phyloP scores from a whole-genome alignment of 2,797 vertebrate genomes.

The Diglossa cyanea region DNA sequence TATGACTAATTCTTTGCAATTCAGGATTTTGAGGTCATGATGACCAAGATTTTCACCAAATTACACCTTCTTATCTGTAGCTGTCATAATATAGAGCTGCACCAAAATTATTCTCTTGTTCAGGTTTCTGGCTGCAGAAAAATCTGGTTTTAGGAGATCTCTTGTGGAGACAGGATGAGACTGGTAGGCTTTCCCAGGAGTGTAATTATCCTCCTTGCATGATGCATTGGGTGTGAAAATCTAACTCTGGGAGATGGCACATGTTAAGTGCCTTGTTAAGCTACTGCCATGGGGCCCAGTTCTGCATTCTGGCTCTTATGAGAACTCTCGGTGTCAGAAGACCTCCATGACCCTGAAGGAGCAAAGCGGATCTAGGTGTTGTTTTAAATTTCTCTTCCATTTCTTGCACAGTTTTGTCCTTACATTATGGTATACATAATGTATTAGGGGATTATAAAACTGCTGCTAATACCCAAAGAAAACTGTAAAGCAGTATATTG shows the following conservation, averaged over 20 bases:
- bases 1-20: not conserved
- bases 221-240: constrained; percentile 7
- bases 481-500: not conserved
- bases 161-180: not conserved
- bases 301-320: not conserved
- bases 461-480: not conserved
- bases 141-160: not conserved
- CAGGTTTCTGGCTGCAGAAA: not conserved
- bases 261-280: constrained; percentile 22
- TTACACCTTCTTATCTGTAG: not conserved
- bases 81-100: not conserved
- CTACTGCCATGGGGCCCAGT: not conserved
- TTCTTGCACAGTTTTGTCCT: not conserved
- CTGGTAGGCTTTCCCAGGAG: not conserved
- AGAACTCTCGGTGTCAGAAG: not conserved
- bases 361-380: not conserved
- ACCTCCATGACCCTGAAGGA: not conserved
- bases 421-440: not conserved
- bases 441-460: not conserved
- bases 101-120: not conserved
- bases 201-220: not conserved
- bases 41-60: not conserved
- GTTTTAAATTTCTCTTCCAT: not conserved
- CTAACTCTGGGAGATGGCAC: not conserved
- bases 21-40: not conserved